Conservation (phyloP, 2,888 invertebrate genomes). For the Nomada fucata region DNA sequence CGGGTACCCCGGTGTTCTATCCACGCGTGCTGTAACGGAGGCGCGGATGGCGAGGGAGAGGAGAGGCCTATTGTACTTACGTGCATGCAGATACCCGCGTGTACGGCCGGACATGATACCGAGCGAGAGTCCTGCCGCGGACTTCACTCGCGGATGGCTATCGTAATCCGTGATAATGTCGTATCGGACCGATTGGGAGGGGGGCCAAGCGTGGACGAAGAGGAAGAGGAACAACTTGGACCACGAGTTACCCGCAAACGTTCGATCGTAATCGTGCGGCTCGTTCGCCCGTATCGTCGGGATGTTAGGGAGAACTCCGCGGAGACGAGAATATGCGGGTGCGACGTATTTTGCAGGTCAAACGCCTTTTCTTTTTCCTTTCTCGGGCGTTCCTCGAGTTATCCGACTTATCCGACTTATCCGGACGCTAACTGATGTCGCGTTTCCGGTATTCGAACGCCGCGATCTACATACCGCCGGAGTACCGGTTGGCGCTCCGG, state of each 20-base stretch:
- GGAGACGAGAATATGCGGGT: conserved; percentile 16
- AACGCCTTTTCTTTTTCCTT: background rate
- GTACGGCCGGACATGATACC: conserved; percentile 58
- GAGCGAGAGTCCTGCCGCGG: conserved; percentile 69
- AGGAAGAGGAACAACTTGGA: too few relatives aligned
- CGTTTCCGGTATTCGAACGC: conserved; percentile 51
- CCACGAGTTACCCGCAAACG: conserved; percentile 61
- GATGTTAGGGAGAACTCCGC: too few relatives aligned
- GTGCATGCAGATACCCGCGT: conserved; percentile 52
- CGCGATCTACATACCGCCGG: conserved; percentile 59
- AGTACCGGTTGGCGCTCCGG: conserved; percentile 65
- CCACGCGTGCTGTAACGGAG: conserved; percentile 29
- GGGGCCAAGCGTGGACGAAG: too few relatives aligned
- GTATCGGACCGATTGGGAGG: conserved; percentile 57
- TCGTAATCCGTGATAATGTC: conserved; percentile 67
- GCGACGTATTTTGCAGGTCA: conserved; percentile 31
- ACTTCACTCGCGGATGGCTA: conserved; percentile 39
- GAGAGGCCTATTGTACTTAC: conserved; percentile 56
- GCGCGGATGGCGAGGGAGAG: background rate
- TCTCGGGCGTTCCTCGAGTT: background rate
- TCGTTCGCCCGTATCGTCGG: too few relatives aligned
- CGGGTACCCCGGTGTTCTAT: conserved; percentile 63
- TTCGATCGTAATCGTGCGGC: conserved; percentile 58
- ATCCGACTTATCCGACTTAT: conserved; percentile 22
- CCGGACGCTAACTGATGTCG: conserved; percentile 56